These are phyloP conservation scores for Pentamera pediparva DNA, from an alignment of 53 echinoderm and acorn worm species.

Conservation along the genomic window DNA sequence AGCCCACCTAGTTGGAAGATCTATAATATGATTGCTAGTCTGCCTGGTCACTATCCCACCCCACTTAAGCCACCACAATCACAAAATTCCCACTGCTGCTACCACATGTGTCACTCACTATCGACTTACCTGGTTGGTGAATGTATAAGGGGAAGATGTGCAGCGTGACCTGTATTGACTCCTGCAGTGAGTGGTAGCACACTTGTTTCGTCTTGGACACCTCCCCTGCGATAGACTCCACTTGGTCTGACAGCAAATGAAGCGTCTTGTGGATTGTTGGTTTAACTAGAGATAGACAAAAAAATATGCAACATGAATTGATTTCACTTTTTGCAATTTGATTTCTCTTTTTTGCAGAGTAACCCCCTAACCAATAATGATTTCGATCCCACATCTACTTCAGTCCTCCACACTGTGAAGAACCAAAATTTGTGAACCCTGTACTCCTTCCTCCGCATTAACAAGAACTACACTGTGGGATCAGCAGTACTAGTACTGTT, in stretches of 20 bases:
- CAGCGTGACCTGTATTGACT: slow-evolving; percentile 76
- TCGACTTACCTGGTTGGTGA: slow-evolving; percentile 77
- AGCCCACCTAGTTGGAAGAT: too few relatives aligned
- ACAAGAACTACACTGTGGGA: too few relatives aligned
- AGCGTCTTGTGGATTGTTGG: slow-evolving; percentile 82
- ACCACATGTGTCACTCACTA: not conserved
- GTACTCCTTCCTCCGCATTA: too few relatives aligned
- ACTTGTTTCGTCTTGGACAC: slow-evolving; percentile 96
- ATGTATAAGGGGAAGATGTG: slow-evolving; percentile 90
- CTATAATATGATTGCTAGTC: too few relatives aligned
- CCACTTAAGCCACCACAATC: not conserved
- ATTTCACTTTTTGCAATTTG: too few relatives aligned
- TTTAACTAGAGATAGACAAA: slow-evolving; percentile 57
- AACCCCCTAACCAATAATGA: not conserved
- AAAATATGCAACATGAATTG: not conserved
- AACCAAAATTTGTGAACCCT: too few relatives aligned
- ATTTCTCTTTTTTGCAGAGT: too few relatives aligned
- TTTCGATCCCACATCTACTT: not conserved
- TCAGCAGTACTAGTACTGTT: too few relatives aligned
- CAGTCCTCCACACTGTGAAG: too few relatives aligned
- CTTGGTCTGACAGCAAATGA: slow-evolving; percentile 77
- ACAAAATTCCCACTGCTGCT: not conserved
- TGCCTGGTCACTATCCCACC: not conserved
- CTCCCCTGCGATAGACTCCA: slow-evolving; percentile 94
- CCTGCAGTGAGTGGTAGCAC: slow-evolving; percentile 81